Base-by-base conservation (phyloP, 2,113 vertebrate genomes). In the Saguinus imperator region DNA sequence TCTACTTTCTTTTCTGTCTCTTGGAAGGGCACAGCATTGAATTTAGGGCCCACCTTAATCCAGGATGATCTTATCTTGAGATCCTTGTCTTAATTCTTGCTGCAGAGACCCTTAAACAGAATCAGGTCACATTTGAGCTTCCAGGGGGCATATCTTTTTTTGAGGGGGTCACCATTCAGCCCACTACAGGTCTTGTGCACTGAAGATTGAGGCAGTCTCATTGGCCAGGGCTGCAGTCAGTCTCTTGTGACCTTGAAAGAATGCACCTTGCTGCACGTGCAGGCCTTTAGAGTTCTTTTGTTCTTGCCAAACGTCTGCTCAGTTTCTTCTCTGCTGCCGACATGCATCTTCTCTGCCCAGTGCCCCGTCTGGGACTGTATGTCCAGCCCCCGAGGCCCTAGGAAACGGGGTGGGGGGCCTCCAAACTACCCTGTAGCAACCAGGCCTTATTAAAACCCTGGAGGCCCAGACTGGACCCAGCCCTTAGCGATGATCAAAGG, bases 181-280 rank as follows among this genome's bases (percentile, higher is more conserved):
- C 29, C 79, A 55, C 25, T 2, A 1, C 43, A 10, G 29, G 45
- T 73, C 89, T 89, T 29, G 81, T 73, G 88, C 17, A 6, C 64
- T 40, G 13, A 61, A 0, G 77, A 77, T 45, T 27, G 1, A 2
- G 85, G 29, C 0, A 4, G 10, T 21, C 81, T 82, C 43, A 32
- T 12, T 23, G 66, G 40, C 72, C 48, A 29, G 91, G 55, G 27
- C 37, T 25, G 0, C 0, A 32, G 3, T 4, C 0, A 0, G 9
- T 35, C 45, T 21, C 87, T 40, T 3, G 0, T 7, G 66, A n/a
- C 45, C 8, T n/a, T 35, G 48, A 29, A 16, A 25, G 8, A 77
- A 32, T 0, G 7, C 1, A 23, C 20, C 40, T 50, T 21, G 1
- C 29, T 20, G 83, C 29, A 87, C 11, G 25, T 1, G 0, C 5